phyloP scores from a whole-genome alignment of 2,113 vertebrate genomes.

The Puma concolor region DNA sequence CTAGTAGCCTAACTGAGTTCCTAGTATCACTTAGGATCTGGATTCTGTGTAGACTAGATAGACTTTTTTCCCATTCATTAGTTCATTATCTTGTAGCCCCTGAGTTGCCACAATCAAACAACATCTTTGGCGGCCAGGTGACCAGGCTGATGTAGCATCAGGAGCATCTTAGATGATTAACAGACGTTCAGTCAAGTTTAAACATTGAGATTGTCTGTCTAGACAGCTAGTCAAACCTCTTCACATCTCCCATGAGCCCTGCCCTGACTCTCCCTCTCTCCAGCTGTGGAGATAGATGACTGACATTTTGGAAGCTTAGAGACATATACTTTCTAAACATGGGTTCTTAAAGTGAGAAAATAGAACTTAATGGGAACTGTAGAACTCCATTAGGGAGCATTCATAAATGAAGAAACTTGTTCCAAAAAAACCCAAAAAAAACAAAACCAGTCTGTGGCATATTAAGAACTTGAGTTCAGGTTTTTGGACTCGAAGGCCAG shows the following conservation, averaged over 20 bases:
- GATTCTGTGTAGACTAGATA: not conserved
- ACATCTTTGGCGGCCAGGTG: conserved; percentile 25
- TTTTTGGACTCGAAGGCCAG: not conserved
- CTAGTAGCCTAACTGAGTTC: not conserved
- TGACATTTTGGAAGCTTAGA: conserved; percentile 64
- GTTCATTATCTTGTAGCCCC: not conserved
- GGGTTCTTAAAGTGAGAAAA: conserved; percentile 1
- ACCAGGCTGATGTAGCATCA: not conserved
- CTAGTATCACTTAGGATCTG: not conserved
- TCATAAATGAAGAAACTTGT: not conserved
- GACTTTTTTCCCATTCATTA: not conserved
- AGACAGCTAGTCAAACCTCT: conserved; percentile 73
- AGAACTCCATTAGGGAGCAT: not conserved
- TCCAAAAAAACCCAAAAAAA: not conserved
- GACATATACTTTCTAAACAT: conserved; percentile 48
- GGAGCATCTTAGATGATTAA: conserved; percentile 57
- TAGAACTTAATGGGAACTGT: not conserved
- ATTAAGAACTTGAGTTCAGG: not conserved
- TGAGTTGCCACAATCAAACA: not conserved
- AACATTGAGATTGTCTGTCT: conserved; percentile 75
- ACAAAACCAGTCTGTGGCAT: not conserved
- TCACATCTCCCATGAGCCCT: conserved; percentile 40
- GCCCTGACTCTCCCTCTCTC: not conserved
- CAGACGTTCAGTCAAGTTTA: conserved; percentile 72
- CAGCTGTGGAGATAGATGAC: conserved; percentile 68